Percentiles rank a stretch among this genome's conserved stretches.
These are phyloP conservation scores for Argyresthia goedartella DNA, from an alignment of 2,888 invertebrate species.

Conservation along the genomic window DNA sequence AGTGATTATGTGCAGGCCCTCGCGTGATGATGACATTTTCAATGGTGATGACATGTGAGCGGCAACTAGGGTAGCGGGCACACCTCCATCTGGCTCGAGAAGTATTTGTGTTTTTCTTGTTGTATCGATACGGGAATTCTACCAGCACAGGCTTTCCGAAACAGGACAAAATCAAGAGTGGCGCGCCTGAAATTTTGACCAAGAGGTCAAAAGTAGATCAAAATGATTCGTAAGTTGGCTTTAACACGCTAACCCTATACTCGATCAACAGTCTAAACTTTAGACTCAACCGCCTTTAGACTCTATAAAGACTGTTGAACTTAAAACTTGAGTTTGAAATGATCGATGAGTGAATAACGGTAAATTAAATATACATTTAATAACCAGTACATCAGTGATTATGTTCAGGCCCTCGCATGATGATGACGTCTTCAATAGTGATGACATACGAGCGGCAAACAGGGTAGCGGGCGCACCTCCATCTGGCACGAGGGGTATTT, in stretches of 20 bases:
- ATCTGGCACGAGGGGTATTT: conserved; percentile 3
- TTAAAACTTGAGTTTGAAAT: not conserved
- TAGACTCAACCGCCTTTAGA: too few species aligned
- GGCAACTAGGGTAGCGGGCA: not conserved
- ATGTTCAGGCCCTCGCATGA: conserved; percentile 2
- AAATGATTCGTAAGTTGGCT: too few species aligned
- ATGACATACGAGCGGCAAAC: conserved; percentile 5
- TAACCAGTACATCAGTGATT: conserved; percentile 1
- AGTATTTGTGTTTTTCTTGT: conserved; percentile 5
- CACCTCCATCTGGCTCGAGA: conserved; percentile 6
- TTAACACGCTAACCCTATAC: too few species aligned
- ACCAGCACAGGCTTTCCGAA: conserved; percentile 23
- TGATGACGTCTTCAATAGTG: conserved; percentile 3
- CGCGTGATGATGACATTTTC: conserved; percentile 17
- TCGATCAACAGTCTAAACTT: too few species aligned
- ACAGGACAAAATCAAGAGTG: conserved; percentile 13
- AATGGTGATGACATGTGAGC: conserved; percentile 8
- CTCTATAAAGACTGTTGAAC: too few species aligned
- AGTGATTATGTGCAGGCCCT: not conserved
- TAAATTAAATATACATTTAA: not conserved
- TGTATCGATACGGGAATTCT: conserved; percentile 6
- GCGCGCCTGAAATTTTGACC: not conserved
- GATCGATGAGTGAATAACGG: not conserved
- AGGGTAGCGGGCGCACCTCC: conserved; percentile 6
- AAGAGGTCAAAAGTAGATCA: too few species aligned